Evolutionary conservation across 2,888 invertebrate species (phyloP).

Genomic region (Tuberolachnus salignus): DNA sequence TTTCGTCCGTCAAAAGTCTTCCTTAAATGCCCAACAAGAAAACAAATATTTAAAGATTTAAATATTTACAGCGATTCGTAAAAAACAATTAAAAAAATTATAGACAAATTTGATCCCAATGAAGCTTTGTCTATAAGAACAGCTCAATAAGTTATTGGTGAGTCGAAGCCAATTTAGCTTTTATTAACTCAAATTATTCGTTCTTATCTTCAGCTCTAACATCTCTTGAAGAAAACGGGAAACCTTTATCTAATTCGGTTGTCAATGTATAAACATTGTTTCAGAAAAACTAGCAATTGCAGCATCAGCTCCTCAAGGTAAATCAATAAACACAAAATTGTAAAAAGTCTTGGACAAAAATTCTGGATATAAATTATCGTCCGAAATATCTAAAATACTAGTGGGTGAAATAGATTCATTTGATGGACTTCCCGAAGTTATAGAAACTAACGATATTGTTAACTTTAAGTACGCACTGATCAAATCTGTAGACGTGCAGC

Average conservation of each 20-base stretch:
- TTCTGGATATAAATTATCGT: not conserved
- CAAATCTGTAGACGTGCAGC: not conserved
- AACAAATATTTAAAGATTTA: slow-evolving; percentile 20
- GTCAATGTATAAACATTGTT: not conserved
- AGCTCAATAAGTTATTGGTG: not conserved
- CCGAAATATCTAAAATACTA: slow-evolving; percentile 8
- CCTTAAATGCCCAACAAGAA: not conserved
- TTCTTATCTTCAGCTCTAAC: slow-evolving; percentile 22
- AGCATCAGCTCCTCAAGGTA: slow-evolving; percentile 1
- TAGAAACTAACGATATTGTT: not conserved
- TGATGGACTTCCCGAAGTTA: not conserved
- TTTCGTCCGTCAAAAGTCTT: not conserved
- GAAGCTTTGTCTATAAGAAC: not conserved
- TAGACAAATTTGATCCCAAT: not conserved
- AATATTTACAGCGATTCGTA: slow-evolving; percentile 27
- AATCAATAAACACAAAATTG: slow-evolving; percentile 1
- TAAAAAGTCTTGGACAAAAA: not conserved
- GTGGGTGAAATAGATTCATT: not conserved
- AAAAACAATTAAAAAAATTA: not conserved
- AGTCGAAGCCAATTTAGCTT: slow-evolving; percentile 23
- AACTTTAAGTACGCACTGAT: slow-evolving; percentile 7
- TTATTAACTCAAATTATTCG: slow-evolving; percentile 24
- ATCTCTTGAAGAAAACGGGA: slow-evolving; percentile 24
- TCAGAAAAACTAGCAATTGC: slow-evolving; percentile 12
- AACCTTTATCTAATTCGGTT: not conserved